A percentile compares a stretch with the other conserved stretches of the same genome.
phyloP scores from a whole-genome alignment of 2,888 invertebrate species.

The Macropis europaea region DNA sequence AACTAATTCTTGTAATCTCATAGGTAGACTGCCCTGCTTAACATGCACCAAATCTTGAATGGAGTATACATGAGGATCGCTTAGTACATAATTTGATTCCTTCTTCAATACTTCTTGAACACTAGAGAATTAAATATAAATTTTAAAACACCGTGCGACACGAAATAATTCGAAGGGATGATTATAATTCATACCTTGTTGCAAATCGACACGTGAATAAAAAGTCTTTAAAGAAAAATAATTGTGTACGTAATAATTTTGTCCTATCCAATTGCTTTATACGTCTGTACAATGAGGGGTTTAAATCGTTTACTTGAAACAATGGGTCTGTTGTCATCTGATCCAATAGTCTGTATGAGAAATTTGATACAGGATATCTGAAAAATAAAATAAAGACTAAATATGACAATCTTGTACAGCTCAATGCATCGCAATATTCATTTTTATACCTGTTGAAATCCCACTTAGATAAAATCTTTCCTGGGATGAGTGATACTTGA shows the following conservation, averaged over 20 bases:
- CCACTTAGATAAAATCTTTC: conserved; percentile 85
- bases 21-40: conserved; percentile 83
- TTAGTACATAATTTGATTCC: conserved; percentile 83
- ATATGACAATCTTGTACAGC: background rate
- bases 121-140: conserved; percentile 74
- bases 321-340: conserved; percentile 89
- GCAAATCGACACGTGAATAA: conserved; percentile 86
- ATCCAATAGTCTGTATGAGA: conserved; percentile 88
- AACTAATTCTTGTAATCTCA: conserved; percentile 83
- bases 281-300: conserved; percentile 84
- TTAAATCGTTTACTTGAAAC: conserved; percentile 87
- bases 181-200: conserved; percentile 79
- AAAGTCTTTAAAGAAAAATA: conserved; percentile 87
- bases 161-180: background rate
- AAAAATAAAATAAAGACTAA: conserved; percentile 67
- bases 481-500: conserved; percentile 87
- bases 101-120: conserved; percentile 82
- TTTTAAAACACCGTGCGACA: background rate
- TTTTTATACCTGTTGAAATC: conserved; percentile 82
- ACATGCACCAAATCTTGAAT: conserved; percentile 86
- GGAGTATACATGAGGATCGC: conserved; percentile 87
- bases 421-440: background rate
- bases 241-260: conserved; percentile 84
- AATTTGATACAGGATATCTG: conserved; percentile 90
- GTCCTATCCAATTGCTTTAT: conserved; percentile 84